Conservation (phyloP, 1,140 invertebrate species). For the Meloidogyne exigua region DNA sequence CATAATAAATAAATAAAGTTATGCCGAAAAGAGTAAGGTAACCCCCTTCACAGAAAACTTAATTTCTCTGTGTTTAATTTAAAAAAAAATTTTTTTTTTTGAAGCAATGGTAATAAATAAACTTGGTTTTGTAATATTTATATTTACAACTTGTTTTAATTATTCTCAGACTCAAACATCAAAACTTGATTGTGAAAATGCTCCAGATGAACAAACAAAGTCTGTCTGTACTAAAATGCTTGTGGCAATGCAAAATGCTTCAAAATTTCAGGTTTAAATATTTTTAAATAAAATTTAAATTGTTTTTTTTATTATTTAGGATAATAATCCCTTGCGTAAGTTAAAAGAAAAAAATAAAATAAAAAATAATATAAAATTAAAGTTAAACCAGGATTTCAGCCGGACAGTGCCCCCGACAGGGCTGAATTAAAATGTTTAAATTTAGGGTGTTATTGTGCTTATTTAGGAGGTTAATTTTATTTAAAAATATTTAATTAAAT, state of each 20-base stretch:
- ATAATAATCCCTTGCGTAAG: neutral
- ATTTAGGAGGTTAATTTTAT: no score
- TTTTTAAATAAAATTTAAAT: no score
- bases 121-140: neutral
- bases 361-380: neutral
- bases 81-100: no score
- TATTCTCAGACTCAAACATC: neutral
- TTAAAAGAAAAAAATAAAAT: neutral
- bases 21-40: no score
- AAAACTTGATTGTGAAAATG: neutral
- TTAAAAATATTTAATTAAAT: neutral
- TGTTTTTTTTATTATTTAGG: no score
- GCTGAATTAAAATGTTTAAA: no score
- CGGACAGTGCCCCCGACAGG: no score
- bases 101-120: neutral
- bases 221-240: neutral
- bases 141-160: neutral
- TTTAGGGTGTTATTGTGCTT: no score
- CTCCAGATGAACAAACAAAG: neutral
- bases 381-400: neutral
- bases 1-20: no score
- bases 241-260: neutral
- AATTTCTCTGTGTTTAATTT: no score
- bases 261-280: neutral
- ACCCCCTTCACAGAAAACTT: no score